Percentiles rank a stretch among this genome's conserved stretches.
These are phyloP conservation scores for Antechinus stuartii DNA, from an alignment of 2,113 vertebrate genomes.

Conservation along the genomic window DNA sequence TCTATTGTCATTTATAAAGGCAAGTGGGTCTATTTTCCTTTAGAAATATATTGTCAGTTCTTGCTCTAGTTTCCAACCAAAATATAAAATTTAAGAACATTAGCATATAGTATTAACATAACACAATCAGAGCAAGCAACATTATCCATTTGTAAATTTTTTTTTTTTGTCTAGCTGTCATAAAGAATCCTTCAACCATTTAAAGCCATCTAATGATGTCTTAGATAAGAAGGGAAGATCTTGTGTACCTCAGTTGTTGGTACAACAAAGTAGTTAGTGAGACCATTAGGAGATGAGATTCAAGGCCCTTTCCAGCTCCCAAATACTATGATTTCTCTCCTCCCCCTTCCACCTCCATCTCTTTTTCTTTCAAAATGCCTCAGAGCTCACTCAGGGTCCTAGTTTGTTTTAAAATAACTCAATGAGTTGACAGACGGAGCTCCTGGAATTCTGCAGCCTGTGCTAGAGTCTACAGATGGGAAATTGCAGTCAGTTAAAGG, in stretches of 20 bases:
- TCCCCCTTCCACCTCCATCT: neutral
- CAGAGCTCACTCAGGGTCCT: constrained; percentile 65
- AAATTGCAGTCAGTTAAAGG: constrained; percentile 77
- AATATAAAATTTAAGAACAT: constrained; percentile 62
- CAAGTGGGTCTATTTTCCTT: constrained; percentile 46
- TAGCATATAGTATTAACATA: constrained; percentile 44
- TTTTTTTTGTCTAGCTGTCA: constrained; percentile 60
- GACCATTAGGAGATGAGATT: neutral
- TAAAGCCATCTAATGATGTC: neutral
- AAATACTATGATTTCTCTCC: constrained; percentile 5
- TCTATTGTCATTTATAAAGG: neutral
- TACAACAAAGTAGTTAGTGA: constrained; percentile 25
- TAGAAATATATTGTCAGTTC: constrained; percentile 51
- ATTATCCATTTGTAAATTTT: constrained; percentile 59
- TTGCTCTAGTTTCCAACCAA: constrained; percentile 49
- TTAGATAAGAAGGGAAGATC: constrained; percentile 31
- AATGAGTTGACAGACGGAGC: constrained; percentile 78
- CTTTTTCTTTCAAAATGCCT: constrained; percentile 50
- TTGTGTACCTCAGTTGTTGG: constrained; percentile 8
- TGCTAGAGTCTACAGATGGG: constrained; percentile 81
- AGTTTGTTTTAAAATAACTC: constrained; percentile 78
- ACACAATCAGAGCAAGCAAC: constrained; percentile 63
- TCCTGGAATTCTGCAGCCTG: constrained; percentile 79
- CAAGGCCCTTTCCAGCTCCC: neutral
- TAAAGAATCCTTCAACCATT: constrained; percentile 19